phyloP scores from a whole-genome alignment of 2,888 invertebrate genomes.

The Altica lythri region DNA sequence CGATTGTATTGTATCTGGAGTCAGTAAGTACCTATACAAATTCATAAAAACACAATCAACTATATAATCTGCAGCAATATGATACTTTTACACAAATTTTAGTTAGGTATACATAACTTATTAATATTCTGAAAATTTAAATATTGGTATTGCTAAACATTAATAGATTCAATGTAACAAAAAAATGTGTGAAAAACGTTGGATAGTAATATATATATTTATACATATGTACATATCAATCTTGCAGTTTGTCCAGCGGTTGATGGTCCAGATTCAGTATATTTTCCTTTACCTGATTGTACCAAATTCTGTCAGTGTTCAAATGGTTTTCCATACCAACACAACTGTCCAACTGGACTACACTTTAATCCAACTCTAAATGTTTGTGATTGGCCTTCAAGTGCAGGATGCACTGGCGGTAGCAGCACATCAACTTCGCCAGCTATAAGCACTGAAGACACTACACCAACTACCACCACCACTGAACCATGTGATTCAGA shows the following conservation, averaged over 20 bases:
- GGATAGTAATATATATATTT: not conserved
- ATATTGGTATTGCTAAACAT: too few relatives aligned
- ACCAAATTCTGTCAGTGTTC: conserved; percentile 34
- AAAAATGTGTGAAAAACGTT: too few relatives aligned
- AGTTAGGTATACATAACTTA: not conserved
- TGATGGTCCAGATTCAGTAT: conserved; percentile 29
- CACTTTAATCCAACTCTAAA: conserved; percentile 32
- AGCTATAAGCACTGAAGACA: not conserved
- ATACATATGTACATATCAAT: not conserved
- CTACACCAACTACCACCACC: conserved; percentile 8
- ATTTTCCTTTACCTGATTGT: conserved; percentile 27
- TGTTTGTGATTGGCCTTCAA: conserved; percentile 27
- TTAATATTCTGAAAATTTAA: too few relatives aligned
- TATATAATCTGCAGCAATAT: not conserved
- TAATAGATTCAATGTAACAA: too few relatives aligned
- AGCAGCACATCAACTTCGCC: too few relatives aligned
- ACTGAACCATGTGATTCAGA: not conserved
- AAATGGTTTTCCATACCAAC: conserved; percentile 27
- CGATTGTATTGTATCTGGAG: not conserved
- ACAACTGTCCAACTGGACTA: conserved; percentile 30
- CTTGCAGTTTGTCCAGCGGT: conserved; percentile 24
- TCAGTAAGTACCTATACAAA: not conserved
- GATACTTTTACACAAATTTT: not conserved
- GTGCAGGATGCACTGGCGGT: conserved; percentile 23
- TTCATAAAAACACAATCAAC: not conserved